Base-by-base conservation (phyloP, 2,113 vertebrate genomes). In the Labeo catla region DNA sequence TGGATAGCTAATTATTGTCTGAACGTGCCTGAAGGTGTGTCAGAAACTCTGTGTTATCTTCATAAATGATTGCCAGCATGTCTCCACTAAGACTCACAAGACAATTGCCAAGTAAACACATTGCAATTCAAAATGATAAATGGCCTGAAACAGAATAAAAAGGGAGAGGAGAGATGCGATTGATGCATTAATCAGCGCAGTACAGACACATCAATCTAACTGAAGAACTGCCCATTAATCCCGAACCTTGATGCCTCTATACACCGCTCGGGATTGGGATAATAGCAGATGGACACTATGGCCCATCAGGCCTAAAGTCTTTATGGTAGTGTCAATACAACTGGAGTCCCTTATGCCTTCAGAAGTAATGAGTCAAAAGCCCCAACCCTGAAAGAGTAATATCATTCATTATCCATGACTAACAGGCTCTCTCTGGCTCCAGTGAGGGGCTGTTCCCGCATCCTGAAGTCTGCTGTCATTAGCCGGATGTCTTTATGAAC, bases 321-420 rank as follows among this genome's bases (percentile, higher is more conserved):
- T 90, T 86, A 88, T 90, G 73, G 79, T 63, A 83, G 59, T 89
- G 81, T 52, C 87, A 73, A 84, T 87, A 87, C 76, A 54, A 72
- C 78, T 49, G 80, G 23, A 4, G 76, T 87, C 78, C 84, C 78
- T 85, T 74, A 87, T 82, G 70, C 82, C 72, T 88, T 87, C 52
- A 76, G 70, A 83, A 80, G 86, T 86, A 87, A 91, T 88, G 82
- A 88, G 59, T 43, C 19, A 77, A 83, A 87, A 88, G 61, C 79
- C 13, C 15, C 77, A 84, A 80, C 84, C 83, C 86, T 85, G 47
- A 77, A 86, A 87, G 83, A 80, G 85, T 54, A 88, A 65, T 87
- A 81, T 84, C 86, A 84, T 84, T 88, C 86, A 87, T 90, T 88
- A 90, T 90, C 87, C 87, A 88, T 76, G n/a, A 73, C 87, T 89